A percentile compares a stretch with the other conserved stretches of the same genome.
Evolutionary conservation across 1,140 invertebrate genomes (phyloP).

Genomic region (honey bee (Apis mellifera)): Amel_HAv3.1 CM009937.2:1623001-1623500

Average conservation of each 20-base stretch:
- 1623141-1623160: conserved; percentile 40
- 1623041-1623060: conserved; percentile 7
- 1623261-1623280: conserved; percentile 25
- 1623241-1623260: conserved; percentile 29
- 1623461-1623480: conserved; percentile 54
- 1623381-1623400: conserved; percentile 18
- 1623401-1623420: conserved; percentile 39
- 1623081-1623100: conserved; percentile 31
- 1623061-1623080: conserved; percentile 20
- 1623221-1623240: conserved; percentile 25
- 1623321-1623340: conserved; percentile 20
- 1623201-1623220: conserved; percentile 4
- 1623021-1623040: not conserved
- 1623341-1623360: conserved; percentile 29
- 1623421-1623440: conserved; percentile 19
- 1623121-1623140: conserved; percentile 35
- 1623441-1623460: conserved; percentile 46
- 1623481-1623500: conserved; percentile 18
- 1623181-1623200: conserved; percentile 21
- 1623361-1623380: conserved; percentile 37
- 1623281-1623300: not conserved
- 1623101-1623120: conserved; percentile 35
- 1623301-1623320: not conserved
- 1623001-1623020: not conserved
- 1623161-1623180: conserved; percentile 9